A percentile compares a stretch with the other conserved stretches of the same genome.
Conservation (phyloP, 1,140 invertebrate species). For the Gonatopus flavifemur region DNA sequence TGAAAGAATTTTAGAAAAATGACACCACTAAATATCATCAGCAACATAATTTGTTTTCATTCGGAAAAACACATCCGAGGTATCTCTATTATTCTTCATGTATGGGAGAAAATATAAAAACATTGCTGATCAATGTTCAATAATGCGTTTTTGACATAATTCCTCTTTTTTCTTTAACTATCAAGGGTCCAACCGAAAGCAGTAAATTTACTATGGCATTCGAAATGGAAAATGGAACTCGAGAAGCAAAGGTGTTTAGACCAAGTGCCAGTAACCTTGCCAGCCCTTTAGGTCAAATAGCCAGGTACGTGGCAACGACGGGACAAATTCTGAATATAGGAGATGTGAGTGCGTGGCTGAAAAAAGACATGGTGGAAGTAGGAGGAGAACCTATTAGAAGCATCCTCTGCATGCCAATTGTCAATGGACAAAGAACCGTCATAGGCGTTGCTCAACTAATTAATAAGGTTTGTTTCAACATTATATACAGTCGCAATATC, state of each 20-base stretch:
- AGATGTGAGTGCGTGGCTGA: constrained; percentile 73
- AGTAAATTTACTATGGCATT: constrained; percentile 77
- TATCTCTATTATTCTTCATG: too few species aligned
- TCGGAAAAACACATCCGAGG: too few species aligned
- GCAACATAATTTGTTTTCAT: too few species aligned
- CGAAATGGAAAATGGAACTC: constrained; percentile 68
- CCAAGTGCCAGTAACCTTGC: constrained; percentile 60
- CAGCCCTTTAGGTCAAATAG: constrained; percentile 71
- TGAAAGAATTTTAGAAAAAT: too few species aligned
- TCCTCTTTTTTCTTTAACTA: constrained; percentile 21
- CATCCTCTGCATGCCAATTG: constrained; percentile 89
- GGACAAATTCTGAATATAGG: constrained; percentile 83
- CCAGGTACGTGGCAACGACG: constrained; percentile 78
- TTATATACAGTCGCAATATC: too few species aligned
- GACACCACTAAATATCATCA: too few species aligned
- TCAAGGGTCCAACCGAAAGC: constrained; percentile 58
- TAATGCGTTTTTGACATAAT: not conserved
- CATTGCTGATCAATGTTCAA: too few species aligned
- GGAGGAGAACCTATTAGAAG: constrained; percentile 65
- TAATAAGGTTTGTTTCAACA: constrained; percentile 80
- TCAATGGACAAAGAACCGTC: constrained; percentile 82
- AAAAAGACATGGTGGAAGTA: constrained; percentile 63
- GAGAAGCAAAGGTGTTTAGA: constrained; percentile 60
- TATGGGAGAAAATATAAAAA: too few species aligned
- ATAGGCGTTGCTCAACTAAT: constrained; percentile 93